Evolutionary conservation across 1,140 invertebrate species (phyloP).

Genomic region (Panulirus ornatus): DNA sequence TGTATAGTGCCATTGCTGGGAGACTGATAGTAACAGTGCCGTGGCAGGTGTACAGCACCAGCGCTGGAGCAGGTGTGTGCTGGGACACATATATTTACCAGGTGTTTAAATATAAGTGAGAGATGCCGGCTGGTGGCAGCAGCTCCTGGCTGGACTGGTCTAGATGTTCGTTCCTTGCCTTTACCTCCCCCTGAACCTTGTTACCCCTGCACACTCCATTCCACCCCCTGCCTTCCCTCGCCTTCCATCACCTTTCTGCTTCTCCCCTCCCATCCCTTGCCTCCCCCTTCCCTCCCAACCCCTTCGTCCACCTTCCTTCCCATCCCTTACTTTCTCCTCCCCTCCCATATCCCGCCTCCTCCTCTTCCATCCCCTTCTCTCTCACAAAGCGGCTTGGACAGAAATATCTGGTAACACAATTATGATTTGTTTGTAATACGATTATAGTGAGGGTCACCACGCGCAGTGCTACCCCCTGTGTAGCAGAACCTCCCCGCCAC

Average conservation of each 20-base stretch:
- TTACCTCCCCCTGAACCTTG: not conserved
- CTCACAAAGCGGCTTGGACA: constrained; percentile 30
- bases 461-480: too few relatives aligned
- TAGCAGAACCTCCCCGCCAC: too few relatives aligned
- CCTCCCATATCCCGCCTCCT: constrained; percentile 20
- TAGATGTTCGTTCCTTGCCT: not conserved
- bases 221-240: not conserved
- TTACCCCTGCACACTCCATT: not conserved
- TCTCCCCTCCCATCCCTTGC: not conserved
- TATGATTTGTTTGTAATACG: constrained; percentile 39
- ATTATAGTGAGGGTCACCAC: constrained; percentile 18
- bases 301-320: constrained; percentile 3
- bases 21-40: too few relatives aligned
- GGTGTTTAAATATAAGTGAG: too few relatives aligned
- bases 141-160: too few relatives aligned
- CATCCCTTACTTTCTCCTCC: constrained; percentile 15
- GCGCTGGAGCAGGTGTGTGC: too few relatives aligned
- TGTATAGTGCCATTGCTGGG: too few relatives aligned
- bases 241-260: not conserved
- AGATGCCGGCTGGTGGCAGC: too few relatives aligned
- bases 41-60: too few relatives aligned
- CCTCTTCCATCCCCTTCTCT: constrained; percentile 5
- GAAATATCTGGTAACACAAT: constrained; percentile 41
- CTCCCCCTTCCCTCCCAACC: not conserved
- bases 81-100: too few relatives aligned